A percentile compares a stretch with the other conserved stretches of the same genome.
These are phyloP conservation scores for Coccyzus lansbergi DNA, from an alignment of 2,797 vertebrate species.

Conservation along the genomic window DNA sequence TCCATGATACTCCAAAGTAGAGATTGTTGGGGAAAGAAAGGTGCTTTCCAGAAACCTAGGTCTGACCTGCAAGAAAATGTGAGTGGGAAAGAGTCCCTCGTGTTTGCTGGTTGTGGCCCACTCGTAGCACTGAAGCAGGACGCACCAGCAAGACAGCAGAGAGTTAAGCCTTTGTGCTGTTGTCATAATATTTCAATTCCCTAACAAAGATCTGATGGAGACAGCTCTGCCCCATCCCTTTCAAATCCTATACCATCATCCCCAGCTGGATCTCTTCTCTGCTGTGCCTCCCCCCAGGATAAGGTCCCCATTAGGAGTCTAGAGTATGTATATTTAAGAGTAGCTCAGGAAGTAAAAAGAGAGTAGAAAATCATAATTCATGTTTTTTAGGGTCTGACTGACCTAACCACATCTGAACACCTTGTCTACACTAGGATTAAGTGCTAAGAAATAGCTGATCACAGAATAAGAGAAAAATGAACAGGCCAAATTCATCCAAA, in stretches of 20 bases:
- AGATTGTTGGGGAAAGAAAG: neutral
- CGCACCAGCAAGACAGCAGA: neutral
- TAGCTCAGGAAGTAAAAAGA: neutral
- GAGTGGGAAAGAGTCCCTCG: neutral
- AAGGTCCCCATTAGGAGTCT: neutral
- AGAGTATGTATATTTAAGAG: neutral
- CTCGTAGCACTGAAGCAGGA: neutral
- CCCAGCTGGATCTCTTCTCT: neutral
- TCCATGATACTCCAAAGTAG: neutral
- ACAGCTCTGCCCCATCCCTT: neutral
- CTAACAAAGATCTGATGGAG: neutral
- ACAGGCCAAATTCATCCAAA: neutral
- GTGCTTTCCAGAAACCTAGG: neutral
- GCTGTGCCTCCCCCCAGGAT: neutral
- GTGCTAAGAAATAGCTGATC: neutral
- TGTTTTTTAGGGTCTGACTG: neutral
- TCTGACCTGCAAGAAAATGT: neutral
- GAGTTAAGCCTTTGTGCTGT: neutral
- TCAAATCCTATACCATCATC: neutral
- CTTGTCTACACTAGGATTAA: neutral
- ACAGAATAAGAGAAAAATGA: neutral
- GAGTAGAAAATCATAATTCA: neutral
- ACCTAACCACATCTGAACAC: neutral
- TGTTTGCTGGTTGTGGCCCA: neutral
- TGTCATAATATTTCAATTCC: neutral